A percentile compares a stretch with the other conserved stretches of the same genome.
phyloP scores from a whole-genome alignment of 2,797 vertebrate species.

The Gorsachius magnificus region DNA sequence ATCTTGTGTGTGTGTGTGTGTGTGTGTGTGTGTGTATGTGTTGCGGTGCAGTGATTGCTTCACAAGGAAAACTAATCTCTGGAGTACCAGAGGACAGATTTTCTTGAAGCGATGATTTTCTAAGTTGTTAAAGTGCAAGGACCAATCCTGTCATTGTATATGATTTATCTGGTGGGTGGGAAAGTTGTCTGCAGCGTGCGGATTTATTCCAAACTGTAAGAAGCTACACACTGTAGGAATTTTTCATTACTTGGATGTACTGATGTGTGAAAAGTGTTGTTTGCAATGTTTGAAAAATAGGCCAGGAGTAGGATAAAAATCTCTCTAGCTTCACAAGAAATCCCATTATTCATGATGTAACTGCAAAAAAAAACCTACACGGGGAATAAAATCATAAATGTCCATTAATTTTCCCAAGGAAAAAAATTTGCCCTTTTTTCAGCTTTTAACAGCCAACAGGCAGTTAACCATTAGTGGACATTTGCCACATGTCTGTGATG shows the following conservation, averaged over 20 bases:
- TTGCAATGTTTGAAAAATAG: conserved; percentile 2
- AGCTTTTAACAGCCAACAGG: neutral
- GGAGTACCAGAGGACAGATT: neutral
- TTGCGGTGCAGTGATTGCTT: neutral
- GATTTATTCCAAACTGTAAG: neutral
- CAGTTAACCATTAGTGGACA: neutral
- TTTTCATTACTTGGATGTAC: conserved; percentile 1
- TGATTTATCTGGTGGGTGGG: neutral
- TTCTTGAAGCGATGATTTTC: neutral
- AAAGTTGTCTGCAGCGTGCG: neutral
- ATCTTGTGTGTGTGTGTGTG: no score
- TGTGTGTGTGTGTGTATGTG: no score
- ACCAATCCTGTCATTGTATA: neutral
- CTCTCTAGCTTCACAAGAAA: neutral
- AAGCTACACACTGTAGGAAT: neutral
- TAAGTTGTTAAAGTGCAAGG: neutral
- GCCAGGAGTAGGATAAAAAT: neutral
- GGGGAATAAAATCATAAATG: neutral
- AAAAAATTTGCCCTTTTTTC: neutral
- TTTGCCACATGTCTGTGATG: neutral
- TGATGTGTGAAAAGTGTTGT: neutral
- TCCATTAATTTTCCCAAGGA: neutral
- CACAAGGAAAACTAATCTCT: neutral
- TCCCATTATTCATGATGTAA: neutral
- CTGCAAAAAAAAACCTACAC: neutral